phyloP scores from a whole-genome alignment of 2,888 invertebrate genomes.

The Cephus spinipes region DNA sequence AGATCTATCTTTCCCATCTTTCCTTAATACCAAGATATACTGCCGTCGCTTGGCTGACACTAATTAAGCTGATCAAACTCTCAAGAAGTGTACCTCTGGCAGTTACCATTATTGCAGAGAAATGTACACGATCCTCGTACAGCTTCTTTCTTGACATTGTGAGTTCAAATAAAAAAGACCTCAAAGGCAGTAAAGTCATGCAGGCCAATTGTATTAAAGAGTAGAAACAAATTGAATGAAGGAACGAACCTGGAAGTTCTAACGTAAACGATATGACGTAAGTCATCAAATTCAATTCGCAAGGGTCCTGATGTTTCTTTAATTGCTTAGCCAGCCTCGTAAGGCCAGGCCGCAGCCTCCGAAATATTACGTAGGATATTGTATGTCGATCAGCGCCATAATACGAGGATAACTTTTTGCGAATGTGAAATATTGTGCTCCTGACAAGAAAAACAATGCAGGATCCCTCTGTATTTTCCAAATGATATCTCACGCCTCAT shows the following conservation, averaged over 20 bases:
- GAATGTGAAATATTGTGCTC: background rate
- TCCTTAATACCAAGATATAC: background rate
- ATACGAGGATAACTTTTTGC: background rate
- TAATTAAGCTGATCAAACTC: background rate
- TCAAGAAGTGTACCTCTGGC: background rate
- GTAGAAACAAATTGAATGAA: no score
- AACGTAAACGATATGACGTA: background rate
- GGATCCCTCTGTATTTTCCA: background rate
- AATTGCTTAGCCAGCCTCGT: background rate
- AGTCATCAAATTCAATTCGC: background rate
- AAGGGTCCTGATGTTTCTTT: background rate
- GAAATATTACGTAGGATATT: background rate
- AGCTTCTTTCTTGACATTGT: background rate
- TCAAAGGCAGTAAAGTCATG: background rate
- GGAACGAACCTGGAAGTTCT: background rate
- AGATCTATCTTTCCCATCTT: background rate
- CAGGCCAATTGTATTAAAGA: background rate
- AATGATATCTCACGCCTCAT: background rate
- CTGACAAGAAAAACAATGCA: background rate
- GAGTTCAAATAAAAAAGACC: background rate
- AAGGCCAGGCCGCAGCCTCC: background rate
- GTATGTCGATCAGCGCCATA: background rate
- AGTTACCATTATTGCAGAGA: background rate
- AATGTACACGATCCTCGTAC: background rate
- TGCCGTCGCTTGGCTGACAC: background rate